Evolutionary conservation across 2,888 invertebrate species (phyloP).

Genomic region (Tiphia femorata): DNA sequence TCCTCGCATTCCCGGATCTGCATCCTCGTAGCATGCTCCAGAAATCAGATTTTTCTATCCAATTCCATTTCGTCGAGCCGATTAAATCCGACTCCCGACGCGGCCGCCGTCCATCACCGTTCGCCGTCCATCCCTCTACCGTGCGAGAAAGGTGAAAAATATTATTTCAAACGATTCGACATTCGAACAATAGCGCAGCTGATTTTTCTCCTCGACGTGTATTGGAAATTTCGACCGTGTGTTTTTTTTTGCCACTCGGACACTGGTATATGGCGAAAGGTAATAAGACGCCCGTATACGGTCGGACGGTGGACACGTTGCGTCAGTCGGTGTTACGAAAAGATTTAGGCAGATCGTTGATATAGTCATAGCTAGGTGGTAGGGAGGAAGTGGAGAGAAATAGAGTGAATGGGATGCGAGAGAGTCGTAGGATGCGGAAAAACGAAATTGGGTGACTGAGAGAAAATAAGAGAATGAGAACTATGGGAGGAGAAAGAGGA

Average conservation of each 20-base stretch:
- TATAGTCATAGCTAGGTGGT: too few species aligned
- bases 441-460: not conserved
- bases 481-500: not conserved
- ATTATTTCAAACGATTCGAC: conserved; percentile 2
- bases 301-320: too few species aligned
- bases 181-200: not conserved
- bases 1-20: not conserved
- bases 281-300: too few species aligned
- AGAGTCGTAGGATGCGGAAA: not conserved
- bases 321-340: too few species aligned
- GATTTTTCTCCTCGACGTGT: not conserved
- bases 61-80: conserved; percentile 7
- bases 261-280: too few species aligned
- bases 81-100: conserved; percentile 1
- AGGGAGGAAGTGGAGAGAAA: too few species aligned
- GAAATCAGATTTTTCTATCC: conserved; percentile 12
- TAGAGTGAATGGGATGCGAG: too few species aligned
- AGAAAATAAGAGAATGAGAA: not conserved
- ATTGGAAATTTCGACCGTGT: not conserved
- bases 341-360: too few species aligned
- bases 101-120: not conserved
- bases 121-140: not conserved
- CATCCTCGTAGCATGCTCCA: not conserved
- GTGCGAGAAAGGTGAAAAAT: conserved; percentile 5
- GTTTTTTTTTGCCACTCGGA: too few species aligned